These are phyloP conservation scores for Linnaemya tessellans DNA, from an alignment of 2,888 invertebrate genomes.

Conservation along the genomic window DNA sequence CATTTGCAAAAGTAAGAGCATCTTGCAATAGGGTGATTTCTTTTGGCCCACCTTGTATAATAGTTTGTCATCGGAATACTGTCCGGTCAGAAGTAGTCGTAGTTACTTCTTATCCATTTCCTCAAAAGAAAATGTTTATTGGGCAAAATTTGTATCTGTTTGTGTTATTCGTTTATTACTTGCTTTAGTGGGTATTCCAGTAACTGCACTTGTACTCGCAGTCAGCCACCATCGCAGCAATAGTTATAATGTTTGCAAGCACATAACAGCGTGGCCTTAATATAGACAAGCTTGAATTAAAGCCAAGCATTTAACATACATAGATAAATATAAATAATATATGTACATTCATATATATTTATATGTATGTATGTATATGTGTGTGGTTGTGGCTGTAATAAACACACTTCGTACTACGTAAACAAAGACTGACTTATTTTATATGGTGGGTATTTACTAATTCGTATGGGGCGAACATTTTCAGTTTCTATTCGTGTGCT, in stretches of 20 bases:
- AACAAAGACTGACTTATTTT: constrained; percentile 13
- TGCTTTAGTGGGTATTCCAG: too few relatives aligned
- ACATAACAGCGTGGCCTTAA: constrained; percentile 54
- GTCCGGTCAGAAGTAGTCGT: too few relatives aligned
- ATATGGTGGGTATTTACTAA: constrained; percentile 60
- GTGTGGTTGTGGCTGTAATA: not conserved
- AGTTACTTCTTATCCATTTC: too few relatives aligned
- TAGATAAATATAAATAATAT: constrained; percentile 31
- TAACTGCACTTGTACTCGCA: constrained; percentile 38
- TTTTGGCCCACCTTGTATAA: too few relatives aligned
- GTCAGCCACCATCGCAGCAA: constrained; percentile 22
- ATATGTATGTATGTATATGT: not conserved
- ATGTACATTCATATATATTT: not conserved
- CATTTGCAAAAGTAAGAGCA: too few relatives aligned
- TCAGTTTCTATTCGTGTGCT: constrained; percentile 67
- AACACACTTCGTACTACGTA: constrained; percentile 29
- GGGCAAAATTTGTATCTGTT: too few relatives aligned
- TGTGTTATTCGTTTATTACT: too few relatives aligned
- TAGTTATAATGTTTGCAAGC: constrained; percentile 16
- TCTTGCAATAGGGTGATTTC: too few relatives aligned
- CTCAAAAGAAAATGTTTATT: too few relatives aligned
- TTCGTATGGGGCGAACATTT: constrained; percentile 54
- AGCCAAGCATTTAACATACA: constrained; percentile 64
- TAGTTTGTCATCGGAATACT: too few relatives aligned
- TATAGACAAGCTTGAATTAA: constrained; percentile 63